phyloP scores from a whole-genome alignment of 53 echinoderm and acorn worm genomes.

The Zoroaster sp. region DNA sequence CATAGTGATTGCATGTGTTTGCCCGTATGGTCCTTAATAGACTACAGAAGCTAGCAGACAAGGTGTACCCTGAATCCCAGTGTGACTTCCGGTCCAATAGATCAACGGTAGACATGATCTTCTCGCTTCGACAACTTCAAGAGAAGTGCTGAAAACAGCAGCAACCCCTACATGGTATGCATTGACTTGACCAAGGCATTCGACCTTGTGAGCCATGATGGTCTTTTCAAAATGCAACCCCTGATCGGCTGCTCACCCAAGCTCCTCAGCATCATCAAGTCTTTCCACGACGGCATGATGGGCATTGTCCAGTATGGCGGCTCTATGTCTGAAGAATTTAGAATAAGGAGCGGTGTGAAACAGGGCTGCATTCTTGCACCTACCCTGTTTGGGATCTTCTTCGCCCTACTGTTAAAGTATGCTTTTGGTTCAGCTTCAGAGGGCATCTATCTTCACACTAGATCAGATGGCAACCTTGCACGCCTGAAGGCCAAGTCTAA shows the following conservation, averaged over 20 bases:
- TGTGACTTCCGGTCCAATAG: neutral
- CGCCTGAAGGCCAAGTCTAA: neutral
- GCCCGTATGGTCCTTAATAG: no score
- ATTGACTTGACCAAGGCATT: neutral
- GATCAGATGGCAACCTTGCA: constrained; percentile 7
- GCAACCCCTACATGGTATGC: no score
- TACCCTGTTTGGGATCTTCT: constrained; percentile 23
- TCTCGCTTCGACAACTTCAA: neutral
- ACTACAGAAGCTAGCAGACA: neutral
- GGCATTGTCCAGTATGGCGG: neutral
- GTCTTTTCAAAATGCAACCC: neutral
- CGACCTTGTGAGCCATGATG: neutral
- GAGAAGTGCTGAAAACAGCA: neutral
- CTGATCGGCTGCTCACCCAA: neutral
- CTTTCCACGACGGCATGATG: no score
- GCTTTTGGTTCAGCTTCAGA: neutral
- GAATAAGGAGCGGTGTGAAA: neutral
- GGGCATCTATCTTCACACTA: neutral
- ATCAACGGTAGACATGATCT: neutral
- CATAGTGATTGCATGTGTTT: neutral
- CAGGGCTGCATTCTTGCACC: constrained; percentile 36
- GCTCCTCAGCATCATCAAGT: neutral
- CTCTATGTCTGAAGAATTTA: neutral
- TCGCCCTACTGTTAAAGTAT: neutral
- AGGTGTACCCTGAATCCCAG: neutral